Conservation (phyloP, 2,888 invertebrate species). For the Drosophila colorata region DNA sequence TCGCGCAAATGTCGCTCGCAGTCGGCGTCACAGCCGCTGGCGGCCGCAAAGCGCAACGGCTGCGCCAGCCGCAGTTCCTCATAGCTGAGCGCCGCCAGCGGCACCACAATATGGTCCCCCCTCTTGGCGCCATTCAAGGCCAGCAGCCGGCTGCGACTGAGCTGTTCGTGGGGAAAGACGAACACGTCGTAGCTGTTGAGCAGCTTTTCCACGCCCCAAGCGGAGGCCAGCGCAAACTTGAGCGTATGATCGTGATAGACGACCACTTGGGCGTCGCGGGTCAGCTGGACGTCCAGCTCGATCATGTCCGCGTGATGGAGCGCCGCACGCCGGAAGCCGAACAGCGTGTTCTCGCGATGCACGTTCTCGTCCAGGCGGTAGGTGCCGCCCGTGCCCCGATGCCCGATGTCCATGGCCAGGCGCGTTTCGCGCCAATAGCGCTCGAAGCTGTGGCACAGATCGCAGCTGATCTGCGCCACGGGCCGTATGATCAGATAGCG, state of each 20-base stretch:
- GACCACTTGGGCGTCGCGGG: constrained; percentile 96
- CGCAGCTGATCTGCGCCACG: constrained; percentile 28
- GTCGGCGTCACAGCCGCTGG: constrained; percentile 85
- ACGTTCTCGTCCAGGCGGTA: constrained; percentile 89
- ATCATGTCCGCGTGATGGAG: constrained; percentile 97
- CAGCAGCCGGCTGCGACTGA: constrained; percentile 94
- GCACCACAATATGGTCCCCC: constrained; percentile 36
- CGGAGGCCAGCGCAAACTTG: constrained; percentile 92
- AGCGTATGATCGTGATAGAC: constrained; percentile 97
- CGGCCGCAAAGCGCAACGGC: constrained; percentile 89
- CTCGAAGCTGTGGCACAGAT: constrained; percentile 87
- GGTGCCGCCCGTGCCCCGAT: constrained; percentile 96
- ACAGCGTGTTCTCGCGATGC: constrained; percentile 97
- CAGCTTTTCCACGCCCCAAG: constrained; percentile 87
- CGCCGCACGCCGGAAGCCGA: constrained; percentile 94
- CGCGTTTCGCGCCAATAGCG: constrained; percentile 93
- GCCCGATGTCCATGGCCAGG: constrained; percentile 95
- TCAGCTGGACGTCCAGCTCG: constrained; percentile 98
- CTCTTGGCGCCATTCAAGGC: constrained; percentile 86
- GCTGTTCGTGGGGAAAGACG: constrained; percentile 95
- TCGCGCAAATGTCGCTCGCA: constrained; percentile 87
- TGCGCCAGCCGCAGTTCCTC: constrained; percentile 90
- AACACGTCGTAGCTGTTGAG: constrained; percentile 90
- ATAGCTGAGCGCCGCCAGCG: constrained; percentile 89
- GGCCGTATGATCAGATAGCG: constrained; percentile 86